Percentiles rank a stretch among this genome's conserved stretches.
Conservation (phyloP, 2,797 vertebrate genomes). For the Cyclura pinguis region DNA sequence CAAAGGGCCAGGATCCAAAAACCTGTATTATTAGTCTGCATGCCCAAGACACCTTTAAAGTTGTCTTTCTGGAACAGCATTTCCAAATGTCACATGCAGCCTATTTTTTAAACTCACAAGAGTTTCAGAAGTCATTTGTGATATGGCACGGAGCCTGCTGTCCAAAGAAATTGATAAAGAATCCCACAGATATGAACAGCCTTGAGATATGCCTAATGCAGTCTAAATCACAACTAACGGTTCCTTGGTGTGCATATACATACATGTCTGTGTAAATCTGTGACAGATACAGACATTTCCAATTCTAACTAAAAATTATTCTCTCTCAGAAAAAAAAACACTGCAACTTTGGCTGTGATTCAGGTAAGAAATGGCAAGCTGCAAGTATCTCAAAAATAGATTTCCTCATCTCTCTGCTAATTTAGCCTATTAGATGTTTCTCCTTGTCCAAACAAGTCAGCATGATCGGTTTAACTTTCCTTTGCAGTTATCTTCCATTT, state of each 20-base stretch:
- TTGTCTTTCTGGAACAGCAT: not conserved
- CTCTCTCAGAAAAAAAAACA: not conserved
- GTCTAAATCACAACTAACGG: not conserved
- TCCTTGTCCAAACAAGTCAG: rapidly evolving
- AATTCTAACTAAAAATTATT: not conserved
- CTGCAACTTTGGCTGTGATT: not conserved
- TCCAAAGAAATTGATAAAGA: not conserved
- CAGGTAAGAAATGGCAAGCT: not conserved
- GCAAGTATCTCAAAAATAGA: not conserved
- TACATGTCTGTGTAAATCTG: not conserved
- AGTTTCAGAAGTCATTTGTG: not conserved
- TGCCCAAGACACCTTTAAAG: not conserved
- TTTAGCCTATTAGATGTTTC: not conserved
- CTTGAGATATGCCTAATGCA: not conserved
- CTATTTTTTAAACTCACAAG: not conserved
- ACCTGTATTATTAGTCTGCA: not conserved
- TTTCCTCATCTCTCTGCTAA: rapidly evolving
- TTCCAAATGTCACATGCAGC: not conserved
- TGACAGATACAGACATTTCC: not conserved
- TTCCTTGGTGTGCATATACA: not conserved
- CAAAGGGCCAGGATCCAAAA: not conserved
- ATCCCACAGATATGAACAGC: not conserved
- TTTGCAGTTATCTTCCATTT: constrained; percentile 12
- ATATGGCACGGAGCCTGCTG: not conserved
- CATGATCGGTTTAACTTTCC: not conserved